phyloP scores from a whole-genome alignment of 2,888 invertebrate species.

The Macrosoma leucophasiata region DNA sequence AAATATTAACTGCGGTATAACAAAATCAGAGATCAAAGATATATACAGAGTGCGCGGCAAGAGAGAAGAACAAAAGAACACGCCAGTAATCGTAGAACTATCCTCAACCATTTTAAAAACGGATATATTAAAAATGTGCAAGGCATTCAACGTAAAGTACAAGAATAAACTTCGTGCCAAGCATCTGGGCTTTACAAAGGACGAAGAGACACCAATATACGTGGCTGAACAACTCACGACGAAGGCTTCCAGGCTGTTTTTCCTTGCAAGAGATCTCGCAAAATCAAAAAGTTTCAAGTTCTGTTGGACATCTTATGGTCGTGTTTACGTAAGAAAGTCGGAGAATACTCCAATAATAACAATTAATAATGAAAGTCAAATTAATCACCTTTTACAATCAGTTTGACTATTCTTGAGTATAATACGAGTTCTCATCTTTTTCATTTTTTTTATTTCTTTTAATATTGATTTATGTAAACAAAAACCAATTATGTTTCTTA shows the following conservation, averaged over 20 bases:
- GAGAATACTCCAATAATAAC: conserved; percentile 14
- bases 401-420: conserved; percentile 1
- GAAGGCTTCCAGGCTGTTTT: conserved; percentile 1
- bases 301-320: conserved; percentile 5
- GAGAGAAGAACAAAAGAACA: conserved; percentile 1
- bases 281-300: conserved; percentile 1
- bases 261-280: conserved; percentile 3
- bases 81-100: conserved; percentile 12
- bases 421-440: no score
- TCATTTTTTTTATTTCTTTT: no score
- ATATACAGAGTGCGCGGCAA: conserved; percentile 18
- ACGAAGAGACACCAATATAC: conserved; percentile 8
- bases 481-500: no score
- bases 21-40: conserved; percentile 16
- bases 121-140: conserved; percentile 12
- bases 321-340: conserved; percentile 9
- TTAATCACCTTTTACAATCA: conserved; percentile 6
- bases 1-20: conserved; percentile 11
- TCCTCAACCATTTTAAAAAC: conserved; percentile 9
- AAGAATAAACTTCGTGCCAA: conserved; percentile 12
- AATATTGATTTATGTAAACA: no score
- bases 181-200: conserved; percentile 12
- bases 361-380: conserved; percentile 11
- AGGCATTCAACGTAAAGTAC: conserved; percentile 10
- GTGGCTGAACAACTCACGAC: conserved; percentile 10